A percentile compares a stretch with the other conserved stretches of the same genome.
Conservation (phyloP, 1,140 invertebrate species). For the Centruroides sculpturatus region DNA sequence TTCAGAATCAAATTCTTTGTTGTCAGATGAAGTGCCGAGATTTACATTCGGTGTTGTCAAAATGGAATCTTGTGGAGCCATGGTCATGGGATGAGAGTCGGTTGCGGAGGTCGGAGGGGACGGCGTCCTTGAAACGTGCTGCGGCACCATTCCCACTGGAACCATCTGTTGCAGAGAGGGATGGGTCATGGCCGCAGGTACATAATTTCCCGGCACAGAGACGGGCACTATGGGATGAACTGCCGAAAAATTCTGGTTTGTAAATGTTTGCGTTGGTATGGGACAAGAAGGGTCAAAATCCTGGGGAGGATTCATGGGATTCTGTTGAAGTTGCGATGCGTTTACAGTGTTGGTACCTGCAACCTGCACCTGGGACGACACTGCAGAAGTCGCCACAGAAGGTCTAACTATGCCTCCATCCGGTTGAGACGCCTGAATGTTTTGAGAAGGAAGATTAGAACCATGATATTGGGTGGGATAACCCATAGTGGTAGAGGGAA, state of each 20-base stretch:
- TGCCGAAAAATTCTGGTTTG: conserved; percentile 17
- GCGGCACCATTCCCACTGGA: conserved; percentile 2
- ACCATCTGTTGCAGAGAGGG: conserved; percentile 5
- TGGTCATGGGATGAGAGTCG: conserved; percentile 1
- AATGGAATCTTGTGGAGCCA: not conserved
- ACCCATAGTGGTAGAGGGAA: conserved; percentile 6
- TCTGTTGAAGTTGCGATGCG: not conserved
- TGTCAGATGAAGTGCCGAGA: too few relatives aligned
- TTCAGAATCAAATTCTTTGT: too few relatives aligned
- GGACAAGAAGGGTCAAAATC: conserved; percentile 13
- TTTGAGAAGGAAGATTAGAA: too few relatives aligned
- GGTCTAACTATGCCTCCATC: not conserved
- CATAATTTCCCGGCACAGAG: conserved; percentile 7
- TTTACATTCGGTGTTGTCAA: too few relatives aligned
- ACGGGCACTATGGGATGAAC: conserved; percentile 10
- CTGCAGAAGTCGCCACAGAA: not conserved
- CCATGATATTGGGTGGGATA: not conserved
- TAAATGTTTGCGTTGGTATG: conserved; percentile 21
- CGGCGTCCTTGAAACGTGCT: conserved; percentile 4
- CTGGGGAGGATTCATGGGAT: conserved; percentile 1
- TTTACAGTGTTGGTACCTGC: not conserved
- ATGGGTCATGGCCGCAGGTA: conserved; percentile 3
- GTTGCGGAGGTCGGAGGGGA: not conserved
- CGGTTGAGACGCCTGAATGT: not conserved
- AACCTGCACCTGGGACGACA: not conserved